These are phyloP conservation scores for Psittacula derbiana DNA, from an alignment of 2,797 vertebrate genomes.

Conservation along the genomic window DNA sequence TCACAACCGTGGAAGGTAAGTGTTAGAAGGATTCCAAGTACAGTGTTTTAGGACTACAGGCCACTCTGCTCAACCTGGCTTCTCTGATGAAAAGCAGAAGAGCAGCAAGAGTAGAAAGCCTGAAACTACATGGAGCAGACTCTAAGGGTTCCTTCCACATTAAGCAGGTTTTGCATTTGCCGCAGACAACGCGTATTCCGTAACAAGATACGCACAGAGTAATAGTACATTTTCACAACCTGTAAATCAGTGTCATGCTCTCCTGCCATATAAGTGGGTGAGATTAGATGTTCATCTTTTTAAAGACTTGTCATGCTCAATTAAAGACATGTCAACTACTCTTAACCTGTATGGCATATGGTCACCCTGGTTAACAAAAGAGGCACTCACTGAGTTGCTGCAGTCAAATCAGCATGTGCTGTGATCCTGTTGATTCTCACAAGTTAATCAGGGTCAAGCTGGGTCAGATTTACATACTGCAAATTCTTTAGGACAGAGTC, in stretches of 20 bases:
- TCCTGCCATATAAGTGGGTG: neutral
- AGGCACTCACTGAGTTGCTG: neutral
- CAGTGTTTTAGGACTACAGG: neutral
- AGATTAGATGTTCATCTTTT: slow-evolving; percentile 5
- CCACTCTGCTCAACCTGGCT: neutral
- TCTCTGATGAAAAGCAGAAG: neutral
- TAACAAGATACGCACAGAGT: neutral
- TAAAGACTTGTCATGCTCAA: slow-evolving; percentile 25
- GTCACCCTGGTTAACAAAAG: neutral
- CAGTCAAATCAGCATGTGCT: neutral
- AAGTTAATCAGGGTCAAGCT: neutral
- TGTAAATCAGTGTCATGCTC: neutral
- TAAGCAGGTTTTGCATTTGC: neutral
- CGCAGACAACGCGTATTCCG: neutral
- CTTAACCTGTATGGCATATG: neutral
- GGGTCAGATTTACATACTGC: neutral
- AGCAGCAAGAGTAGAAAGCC: neutral
- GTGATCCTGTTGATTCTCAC: slow-evolving; percentile 3
- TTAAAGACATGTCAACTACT: neutral
- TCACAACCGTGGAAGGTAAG: fast-evolving
- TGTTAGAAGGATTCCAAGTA: neutral
- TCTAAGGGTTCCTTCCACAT: neutral
- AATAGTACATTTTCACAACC: neutral
- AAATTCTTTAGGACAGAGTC: neutral
- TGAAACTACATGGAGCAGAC: neutral